These are phyloP conservation scores for Nothoprocta perdicaria DNA, from an alignment of 2,113 vertebrate species.

Conservation along the genomic window DNA sequence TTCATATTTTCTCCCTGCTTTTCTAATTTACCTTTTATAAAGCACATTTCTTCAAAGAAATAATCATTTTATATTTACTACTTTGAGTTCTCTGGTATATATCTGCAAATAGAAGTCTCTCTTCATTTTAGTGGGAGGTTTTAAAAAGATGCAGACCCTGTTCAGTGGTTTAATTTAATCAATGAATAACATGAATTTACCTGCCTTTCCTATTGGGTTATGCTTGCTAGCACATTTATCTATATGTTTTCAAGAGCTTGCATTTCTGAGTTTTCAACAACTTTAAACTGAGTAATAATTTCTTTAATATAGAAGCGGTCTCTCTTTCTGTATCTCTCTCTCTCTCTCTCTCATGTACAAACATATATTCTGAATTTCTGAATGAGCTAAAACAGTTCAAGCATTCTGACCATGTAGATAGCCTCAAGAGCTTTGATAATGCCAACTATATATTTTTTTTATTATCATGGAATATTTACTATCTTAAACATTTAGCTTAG, in stretches of 20 bases:
- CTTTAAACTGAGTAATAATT: not conserved
- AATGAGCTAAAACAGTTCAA: not conserved
- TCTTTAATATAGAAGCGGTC: not conserved
- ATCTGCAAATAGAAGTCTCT: not conserved
- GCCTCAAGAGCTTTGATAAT: not conserved
- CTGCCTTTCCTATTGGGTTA: not conserved
- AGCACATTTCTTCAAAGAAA: not conserved
- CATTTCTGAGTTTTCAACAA: not conserved
- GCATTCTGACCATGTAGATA: not conserved
- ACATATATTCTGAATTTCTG: not conserved
- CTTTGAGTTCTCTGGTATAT: not conserved
- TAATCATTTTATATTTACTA: not conserved
- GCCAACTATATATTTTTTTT: not conserved
- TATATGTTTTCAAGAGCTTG: not conserved
- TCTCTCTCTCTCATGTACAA: not conserved
- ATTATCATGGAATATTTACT: not conserved
- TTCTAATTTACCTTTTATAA: not conserved
- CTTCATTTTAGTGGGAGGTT: not conserved
- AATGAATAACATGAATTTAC: not conserved
- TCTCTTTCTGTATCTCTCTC: not conserved
- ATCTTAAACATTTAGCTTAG: not conserved
- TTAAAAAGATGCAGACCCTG: not conserved
- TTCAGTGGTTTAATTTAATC: not conserved
- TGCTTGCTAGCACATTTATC: not conserved
- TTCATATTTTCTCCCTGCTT: not conserved